Percentiles rank a stretch among this genome's conserved stretches.
phyloP scores from a whole-genome alignment of 2,797 vertebrate species.

The Crax fasciolata region DNA sequence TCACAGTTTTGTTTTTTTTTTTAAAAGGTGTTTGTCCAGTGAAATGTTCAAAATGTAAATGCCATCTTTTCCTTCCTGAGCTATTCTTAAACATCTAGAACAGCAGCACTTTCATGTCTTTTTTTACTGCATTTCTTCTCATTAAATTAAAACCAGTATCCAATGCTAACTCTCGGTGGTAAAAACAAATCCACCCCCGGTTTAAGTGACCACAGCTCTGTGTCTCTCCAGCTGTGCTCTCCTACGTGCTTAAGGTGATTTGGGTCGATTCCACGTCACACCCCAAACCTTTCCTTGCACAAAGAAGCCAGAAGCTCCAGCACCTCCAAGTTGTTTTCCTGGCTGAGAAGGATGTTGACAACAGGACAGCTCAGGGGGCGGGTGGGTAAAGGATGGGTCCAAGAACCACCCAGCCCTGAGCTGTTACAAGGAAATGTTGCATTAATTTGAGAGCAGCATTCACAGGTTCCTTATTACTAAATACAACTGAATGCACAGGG shows the following conservation, averaged over 20 bases:
- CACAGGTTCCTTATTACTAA: background rate
- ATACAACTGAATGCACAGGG: background rate
- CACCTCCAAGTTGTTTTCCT: background rate
- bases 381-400: background rate
- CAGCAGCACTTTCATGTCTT: slow-evolving; percentile 52
- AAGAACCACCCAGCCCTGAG: background rate
- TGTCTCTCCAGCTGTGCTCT: background rate
- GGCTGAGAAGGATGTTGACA: background rate
- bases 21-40: slow-evolving; percentile 69
- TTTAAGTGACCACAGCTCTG: background rate
- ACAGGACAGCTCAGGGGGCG: background rate
- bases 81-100: slow-evolving; percentile 61
- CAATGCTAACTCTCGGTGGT: background rate
- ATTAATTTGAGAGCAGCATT: background rate
- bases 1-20: slow-evolving; percentile 42
- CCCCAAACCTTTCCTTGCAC: background rate
- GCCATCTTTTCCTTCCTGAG: slow-evolving; percentile 69
- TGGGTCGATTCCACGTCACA: background rate
- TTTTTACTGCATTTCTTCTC: background rate
- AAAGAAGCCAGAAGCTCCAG: background rate
- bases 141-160: background rate
- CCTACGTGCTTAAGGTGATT: background rate
- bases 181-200: background rate
- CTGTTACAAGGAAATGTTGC: background rate
- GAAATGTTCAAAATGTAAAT: slow-evolving; percentile 74